These are phyloP conservation scores for Pygmarrhopalites habei DNA, from an alignment of 1,140 invertebrate species.

Conservation along the genomic window DNA sequence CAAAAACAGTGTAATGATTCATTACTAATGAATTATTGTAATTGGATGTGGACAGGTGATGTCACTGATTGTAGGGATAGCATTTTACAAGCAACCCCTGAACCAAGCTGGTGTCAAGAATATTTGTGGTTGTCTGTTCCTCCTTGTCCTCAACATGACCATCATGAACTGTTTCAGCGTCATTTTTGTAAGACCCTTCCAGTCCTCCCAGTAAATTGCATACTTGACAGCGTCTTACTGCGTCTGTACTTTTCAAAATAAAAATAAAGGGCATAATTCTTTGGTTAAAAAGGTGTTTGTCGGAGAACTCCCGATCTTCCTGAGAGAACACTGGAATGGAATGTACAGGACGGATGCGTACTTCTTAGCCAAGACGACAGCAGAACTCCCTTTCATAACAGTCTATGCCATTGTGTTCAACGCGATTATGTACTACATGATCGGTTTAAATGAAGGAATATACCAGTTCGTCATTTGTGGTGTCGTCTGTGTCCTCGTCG, in stretches of 20 bases:
- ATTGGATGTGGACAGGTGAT: too few relatives aligned
- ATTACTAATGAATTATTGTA: too few relatives aligned
- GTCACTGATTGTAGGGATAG: slow-evolving; percentile 71
- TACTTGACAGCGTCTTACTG: slow-evolving; percentile 14
- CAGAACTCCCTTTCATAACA: slow-evolving; percentile 74
- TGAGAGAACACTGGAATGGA: slow-evolving; percentile 81
- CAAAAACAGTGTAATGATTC: too few relatives aligned
- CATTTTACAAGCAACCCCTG: slow-evolving; percentile 75
- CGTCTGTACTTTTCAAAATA: too few relatives aligned
- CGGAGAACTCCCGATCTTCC: slow-evolving; percentile 57
- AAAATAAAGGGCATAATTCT: not conserved
- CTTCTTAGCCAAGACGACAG: slow-evolving; percentile 83
- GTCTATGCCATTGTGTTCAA: slow-evolving; percentile 76
- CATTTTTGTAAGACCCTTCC: slow-evolving; percentile 16
- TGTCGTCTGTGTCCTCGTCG: not conserved
- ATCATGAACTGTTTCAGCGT: slow-evolving; percentile 52
- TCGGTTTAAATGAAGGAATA: slow-evolving; percentile 54
- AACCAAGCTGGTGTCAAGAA: slow-evolving; percentile 86
- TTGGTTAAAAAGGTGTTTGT: slow-evolving; percentile 32
- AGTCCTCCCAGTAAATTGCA: not conserved
- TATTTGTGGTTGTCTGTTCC: slow-evolving; percentile 87
- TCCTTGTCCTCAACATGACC: slow-evolving; percentile 85
- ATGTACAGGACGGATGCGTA: slow-evolving; percentile 89
- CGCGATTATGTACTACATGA: slow-evolving; percentile 74
- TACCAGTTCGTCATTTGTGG: slow-evolving; percentile 42